Evolutionary conservation across 1,140 invertebrate genomes (phyloP).

Genomic region (Pogonognathellus flavescens): DNA sequence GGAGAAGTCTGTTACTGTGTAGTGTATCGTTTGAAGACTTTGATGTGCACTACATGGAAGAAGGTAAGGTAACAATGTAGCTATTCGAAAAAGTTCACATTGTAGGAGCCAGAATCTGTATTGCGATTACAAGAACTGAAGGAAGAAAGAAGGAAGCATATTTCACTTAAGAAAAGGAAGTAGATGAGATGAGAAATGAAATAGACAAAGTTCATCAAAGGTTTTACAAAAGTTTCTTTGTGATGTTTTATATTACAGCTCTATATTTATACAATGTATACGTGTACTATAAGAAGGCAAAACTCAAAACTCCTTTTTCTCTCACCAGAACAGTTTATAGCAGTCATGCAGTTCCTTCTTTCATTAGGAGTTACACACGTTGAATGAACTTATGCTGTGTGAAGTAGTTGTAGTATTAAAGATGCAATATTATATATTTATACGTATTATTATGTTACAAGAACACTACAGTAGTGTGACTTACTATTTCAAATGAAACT

Average conservation of each 20-base stretch:
- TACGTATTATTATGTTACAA: too few relatives aligned
- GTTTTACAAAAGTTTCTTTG: slow-evolving; percentile 27
- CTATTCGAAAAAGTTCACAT: neutral
- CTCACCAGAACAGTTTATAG: too few relatives aligned
- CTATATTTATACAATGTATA: too few relatives aligned
- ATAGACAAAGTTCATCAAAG: slow-evolving; percentile 32
- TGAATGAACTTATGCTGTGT: too few relatives aligned
- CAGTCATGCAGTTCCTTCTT: neutral
- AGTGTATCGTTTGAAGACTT: neutral
- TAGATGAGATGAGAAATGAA: slow-evolving; percentile 32
- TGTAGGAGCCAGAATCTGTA: neutral
- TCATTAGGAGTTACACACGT: too few relatives aligned
- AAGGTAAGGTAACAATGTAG: neutral
- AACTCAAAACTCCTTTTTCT: too few relatives aligned
- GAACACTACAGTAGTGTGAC: too few relatives aligned
- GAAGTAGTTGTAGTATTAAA: too few relatives aligned
- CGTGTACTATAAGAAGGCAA: too few relatives aligned
- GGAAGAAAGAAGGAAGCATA: slow-evolving; percentile 14
- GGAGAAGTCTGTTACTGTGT: too few relatives aligned
- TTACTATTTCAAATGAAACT: too few relatives aligned
- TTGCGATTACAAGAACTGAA: neutral
- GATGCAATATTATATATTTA: neutral
- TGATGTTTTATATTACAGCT: slow-evolving; percentile 21
- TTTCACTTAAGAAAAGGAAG: slow-evolving; percentile 44
- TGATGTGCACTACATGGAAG: neutral